These are phyloP conservation scores for Drosophila virilis DNA, from an alignment of 1,140 invertebrate species.

Conservation along the genomic window DNA sequence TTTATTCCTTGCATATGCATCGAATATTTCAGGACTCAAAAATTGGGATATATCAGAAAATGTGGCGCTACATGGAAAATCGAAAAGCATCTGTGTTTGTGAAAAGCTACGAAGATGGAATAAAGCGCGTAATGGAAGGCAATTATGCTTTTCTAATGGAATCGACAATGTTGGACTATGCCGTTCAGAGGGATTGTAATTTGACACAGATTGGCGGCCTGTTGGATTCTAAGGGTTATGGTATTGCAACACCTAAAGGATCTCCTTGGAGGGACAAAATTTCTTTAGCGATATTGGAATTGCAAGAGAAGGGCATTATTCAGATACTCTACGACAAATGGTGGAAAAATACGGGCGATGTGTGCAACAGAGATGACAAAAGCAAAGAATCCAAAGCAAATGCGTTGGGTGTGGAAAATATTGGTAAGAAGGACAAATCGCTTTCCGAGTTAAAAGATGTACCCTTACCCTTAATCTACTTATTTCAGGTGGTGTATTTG, in stretches of 20 bases:
- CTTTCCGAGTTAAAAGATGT: no score
- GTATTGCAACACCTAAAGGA: constrained; percentile 94
- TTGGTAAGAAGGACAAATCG: constrained; percentile 86
- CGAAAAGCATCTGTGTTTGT: constrained; percentile 93
- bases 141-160: constrained; percentile 99
- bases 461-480: no score
- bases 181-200: constrained; percentile 98
- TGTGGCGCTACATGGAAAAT: constrained; percentile 98
- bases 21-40: constrained; percentile 91
- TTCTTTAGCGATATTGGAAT: constrained; percentile 96
- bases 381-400: constrained; percentile 96
- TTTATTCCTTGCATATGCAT: neutral
- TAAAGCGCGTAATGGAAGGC: constrained; percentile 92
- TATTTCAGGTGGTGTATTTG: constrained; percentile 95
- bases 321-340: constrained; percentile 98
- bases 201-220: constrained; percentile 98
- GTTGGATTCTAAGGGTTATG: constrained; percentile 75
- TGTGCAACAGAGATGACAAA: constrained; percentile 95
- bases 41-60: constrained; percentile 97
- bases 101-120: constrained; percentile 94
- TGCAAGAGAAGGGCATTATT: constrained; percentile 97
- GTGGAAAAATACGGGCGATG: constrained; percentile 98
- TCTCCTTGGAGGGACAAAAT: constrained; percentile 98
- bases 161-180: constrained; percentile 98
- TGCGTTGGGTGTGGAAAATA: constrained; percentile 96